These are phyloP conservation scores for Acropora yongei DNA, from an alignment of 64 coral and sea anemone species.

Conservation along the genomic window DNA sequence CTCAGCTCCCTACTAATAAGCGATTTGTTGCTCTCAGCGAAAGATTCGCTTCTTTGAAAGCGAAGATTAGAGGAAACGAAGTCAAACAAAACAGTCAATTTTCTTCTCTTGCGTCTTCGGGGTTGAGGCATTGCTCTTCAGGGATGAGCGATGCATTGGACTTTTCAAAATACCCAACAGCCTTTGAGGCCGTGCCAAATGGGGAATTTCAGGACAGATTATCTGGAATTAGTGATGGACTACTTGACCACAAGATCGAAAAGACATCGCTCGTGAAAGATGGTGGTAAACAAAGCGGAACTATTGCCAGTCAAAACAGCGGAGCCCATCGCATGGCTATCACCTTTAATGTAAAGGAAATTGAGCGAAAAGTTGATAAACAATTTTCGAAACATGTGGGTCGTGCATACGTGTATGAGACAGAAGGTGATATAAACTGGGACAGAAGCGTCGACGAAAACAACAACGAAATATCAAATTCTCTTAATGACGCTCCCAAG, in stretches of 20 bases:
- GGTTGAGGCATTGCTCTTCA: neutral
- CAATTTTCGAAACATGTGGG: neutral
- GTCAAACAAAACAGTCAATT: slow-evolving; percentile 1
- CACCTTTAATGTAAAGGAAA: neutral
- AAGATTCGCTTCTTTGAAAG: slow-evolving; percentile 47
- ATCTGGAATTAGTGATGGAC: neutral
- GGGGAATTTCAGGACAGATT: neutral
- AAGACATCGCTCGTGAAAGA: neutral
- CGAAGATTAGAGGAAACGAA: slow-evolving; percentile 26
- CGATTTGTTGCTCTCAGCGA: slow-evolving; percentile 73
- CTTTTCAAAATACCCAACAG: neutral
- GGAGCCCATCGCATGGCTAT: neutral
- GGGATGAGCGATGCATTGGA: neutral
- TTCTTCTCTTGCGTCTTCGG: neutral
- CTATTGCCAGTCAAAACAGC: neutral
- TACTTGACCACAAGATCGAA: neutral
- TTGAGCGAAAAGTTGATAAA: neutral
- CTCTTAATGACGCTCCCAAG: neutral
- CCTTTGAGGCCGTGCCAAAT: neutral
- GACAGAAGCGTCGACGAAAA: neutral
- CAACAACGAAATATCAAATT: neutral
- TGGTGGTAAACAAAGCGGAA: neutral
- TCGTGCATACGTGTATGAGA: neutral
- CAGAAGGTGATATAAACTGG: neutral
- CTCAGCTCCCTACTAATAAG: slow-evolving; percentile 40